Conservation (phyloP, 2,113 vertebrate genomes). For the Archocentrus centrarchus region DNA sequence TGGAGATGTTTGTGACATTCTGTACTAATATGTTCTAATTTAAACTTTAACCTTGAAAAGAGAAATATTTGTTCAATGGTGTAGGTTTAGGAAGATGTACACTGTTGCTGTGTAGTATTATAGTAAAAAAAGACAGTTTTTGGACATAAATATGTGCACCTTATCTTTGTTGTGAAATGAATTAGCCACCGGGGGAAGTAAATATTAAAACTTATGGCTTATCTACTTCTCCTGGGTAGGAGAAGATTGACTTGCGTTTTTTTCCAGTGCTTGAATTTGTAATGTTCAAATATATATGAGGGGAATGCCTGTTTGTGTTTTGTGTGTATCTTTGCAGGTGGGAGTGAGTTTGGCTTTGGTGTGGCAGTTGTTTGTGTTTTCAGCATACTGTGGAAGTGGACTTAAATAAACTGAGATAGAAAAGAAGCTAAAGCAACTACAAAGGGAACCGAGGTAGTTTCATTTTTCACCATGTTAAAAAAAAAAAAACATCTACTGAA, state of each 20-base stretch:
- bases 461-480: slow-evolving; percentile 40
- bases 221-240: slow-evolving; percentile 3
- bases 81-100: not conserved
- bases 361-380: slow-evolving; percentile 27
- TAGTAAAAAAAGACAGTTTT: not conserved
- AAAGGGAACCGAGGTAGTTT: slow-evolving; percentile 12
- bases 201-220: slow-evolving; percentile 25
- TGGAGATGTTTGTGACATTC: not conserved
- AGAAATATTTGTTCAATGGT: not conserved
- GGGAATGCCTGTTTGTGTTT: not conserved
- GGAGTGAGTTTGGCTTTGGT: slow-evolving; percentile 25
- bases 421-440: not conserved
- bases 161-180: slow-evolving; percentile 13
- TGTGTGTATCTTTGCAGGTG: slow-evolving; percentile 18
- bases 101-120: not conserved
- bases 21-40: not conserved
- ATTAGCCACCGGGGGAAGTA: slow-evolving; percentile 18
- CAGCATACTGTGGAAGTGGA: slow-evolving; percentile 21
- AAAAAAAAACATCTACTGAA: slow-evolving; percentile 20
- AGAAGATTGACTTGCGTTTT: slow-evolving; percentile 18
- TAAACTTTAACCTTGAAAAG: not conserved
- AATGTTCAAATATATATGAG: not conserved
- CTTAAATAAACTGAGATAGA: slow-evolving; percentile 25
- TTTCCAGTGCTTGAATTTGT: slow-evolving; percentile 7
- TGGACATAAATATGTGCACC: slow-evolving; percentile 4